Base-by-base conservation (phyloP, 2,113 vertebrate species). In the Aix galericulata region DNA sequence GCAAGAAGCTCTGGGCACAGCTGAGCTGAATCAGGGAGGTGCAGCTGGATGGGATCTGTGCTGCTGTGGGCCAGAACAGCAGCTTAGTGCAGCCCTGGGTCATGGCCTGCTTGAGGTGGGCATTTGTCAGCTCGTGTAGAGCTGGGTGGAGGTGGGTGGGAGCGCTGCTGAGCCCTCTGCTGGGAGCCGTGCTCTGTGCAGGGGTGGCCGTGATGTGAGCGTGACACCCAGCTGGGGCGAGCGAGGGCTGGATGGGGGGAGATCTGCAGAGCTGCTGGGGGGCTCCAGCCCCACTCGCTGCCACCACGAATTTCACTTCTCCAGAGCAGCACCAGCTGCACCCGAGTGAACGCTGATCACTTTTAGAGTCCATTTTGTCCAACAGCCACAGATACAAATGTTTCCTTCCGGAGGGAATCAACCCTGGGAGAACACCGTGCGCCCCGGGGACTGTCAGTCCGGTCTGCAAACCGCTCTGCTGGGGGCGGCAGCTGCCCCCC, bases 61-160 rank as follows among this genome's bases (percentile, higher is more conserved):
- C 11, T 3, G 36, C 55, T 5, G 31, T 0, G 7, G 5, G 68
- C 14, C 0, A 4, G 20, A 22, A n/a, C 5, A 2, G 22, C 23
- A 36, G 52, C 13, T 27, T 5, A 11, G 9, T 36, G 12, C 0
- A 0, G 32, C 1, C 46, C n/a, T 48, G 55, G 21, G 0, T 27
- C 6, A 42, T 5, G 34, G 13, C 46, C 55, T 17, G 38, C 18
- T 48, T 2, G 18, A 20, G 18, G 8, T 0, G 4, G 69, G 55
- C 4, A 0, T 58, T 53, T 64, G 38, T 31, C 14, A 44, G 59
- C 2, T 0, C 3, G 13, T 32, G 40, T 1, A 14, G 58, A 32
- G 53, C 40, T 4, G 7, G 69, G 23, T 0, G 5, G n/a, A 7
- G 42, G 4, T 13, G 59, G 42, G 4, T 13, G 59, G 68, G 64